phyloP scores from a whole-genome alignment of 1,140 invertebrate species.

The Conus ventricosus region DNA sequence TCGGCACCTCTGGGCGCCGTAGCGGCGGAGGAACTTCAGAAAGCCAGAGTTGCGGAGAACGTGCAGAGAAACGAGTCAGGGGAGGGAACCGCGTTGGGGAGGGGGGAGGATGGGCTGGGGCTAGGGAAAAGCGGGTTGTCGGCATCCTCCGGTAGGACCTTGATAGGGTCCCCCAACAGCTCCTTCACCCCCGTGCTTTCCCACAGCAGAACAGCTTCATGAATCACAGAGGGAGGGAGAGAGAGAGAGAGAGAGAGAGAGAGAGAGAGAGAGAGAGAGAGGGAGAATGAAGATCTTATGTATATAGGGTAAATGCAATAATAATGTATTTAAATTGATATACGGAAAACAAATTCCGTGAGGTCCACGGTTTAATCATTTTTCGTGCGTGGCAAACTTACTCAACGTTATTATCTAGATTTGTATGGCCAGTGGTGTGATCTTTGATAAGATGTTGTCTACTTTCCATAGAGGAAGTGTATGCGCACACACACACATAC shows the following conservation, averaged over 20 bases:
- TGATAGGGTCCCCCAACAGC: conserved; percentile 29
- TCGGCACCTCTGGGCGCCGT: neutral
- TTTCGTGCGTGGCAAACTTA: too few relatives aligned
- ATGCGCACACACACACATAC: too few relatives aligned
- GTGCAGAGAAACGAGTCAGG: neutral
- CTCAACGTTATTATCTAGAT: too few relatives aligned
- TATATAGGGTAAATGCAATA: too few relatives aligned
- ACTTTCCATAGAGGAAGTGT: too few relatives aligned
- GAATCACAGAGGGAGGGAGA: neutral
- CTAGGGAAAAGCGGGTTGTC: neutral
- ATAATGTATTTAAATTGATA: too few relatives aligned
- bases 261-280: conserved; percentile 8
- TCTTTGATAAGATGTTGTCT: too few relatives aligned
- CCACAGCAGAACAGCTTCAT: conserved; percentile 17
- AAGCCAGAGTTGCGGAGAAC: neutral
- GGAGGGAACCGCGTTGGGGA: neutral
- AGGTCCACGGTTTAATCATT: too few relatives aligned
- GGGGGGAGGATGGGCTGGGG: neutral
- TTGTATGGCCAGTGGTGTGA: too few relatives aligned
- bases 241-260: neutral
- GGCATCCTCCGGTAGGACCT: neutral
- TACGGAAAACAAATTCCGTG: too few relatives aligned
- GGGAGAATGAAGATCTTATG: neutral
- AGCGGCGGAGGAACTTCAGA: neutral
- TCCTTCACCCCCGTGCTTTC: conserved; percentile 23